Evolutionary conservation across 2,888 invertebrate genomes (phyloP), one percentile per base, ranked within the genome.

Genomic region (Melanotus villosus): DNA sequence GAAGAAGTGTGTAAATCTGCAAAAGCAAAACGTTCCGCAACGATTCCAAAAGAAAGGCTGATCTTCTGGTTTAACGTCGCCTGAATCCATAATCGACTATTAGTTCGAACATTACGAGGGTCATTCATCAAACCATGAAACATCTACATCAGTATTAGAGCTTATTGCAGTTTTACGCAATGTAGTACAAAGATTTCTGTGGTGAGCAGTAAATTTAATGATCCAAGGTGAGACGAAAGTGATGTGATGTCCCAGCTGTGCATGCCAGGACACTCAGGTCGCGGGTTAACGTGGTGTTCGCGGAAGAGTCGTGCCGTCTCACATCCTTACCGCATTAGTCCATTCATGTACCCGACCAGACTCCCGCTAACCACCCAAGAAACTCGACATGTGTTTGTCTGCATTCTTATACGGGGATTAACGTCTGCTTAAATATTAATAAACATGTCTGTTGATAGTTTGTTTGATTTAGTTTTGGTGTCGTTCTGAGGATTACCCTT

Each of bases 271-370:
- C 68, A 70, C 68, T 63, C 41, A 57, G 66, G 68, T 68, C 71
- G 70, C 70, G 72, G 68, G 72, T 74, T 71, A 71, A 57, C 54
- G 43, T 54, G 63, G 47, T 60, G 62, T 78, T 78, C 78, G 77
- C 71, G 75, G 78, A 78, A 78, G 74, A 72, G 62, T 59, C 75
- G 73, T 74, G 75, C 71, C 76, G 76, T 76, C 74, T 75, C 78
- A 76, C 73, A 73, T 65, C 65, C 73, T 73, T 69, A 63, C 67
- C 77, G 78, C 76, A 77, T 78, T 78, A 78, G 72, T 59, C 67
- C 73, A 76, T 75, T 75, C 71, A 72, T 73, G 64, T 26, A 58
- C 54, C 47, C 62, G 56, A 30, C 65, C 64, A 64, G 65, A 65
- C 62, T 63, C 60, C 73, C 65, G 72, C 73, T 72, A 75, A 73